phyloP scores from a whole-genome alignment of 2,888 invertebrate species.

The Drosophila rubida region DNA sequence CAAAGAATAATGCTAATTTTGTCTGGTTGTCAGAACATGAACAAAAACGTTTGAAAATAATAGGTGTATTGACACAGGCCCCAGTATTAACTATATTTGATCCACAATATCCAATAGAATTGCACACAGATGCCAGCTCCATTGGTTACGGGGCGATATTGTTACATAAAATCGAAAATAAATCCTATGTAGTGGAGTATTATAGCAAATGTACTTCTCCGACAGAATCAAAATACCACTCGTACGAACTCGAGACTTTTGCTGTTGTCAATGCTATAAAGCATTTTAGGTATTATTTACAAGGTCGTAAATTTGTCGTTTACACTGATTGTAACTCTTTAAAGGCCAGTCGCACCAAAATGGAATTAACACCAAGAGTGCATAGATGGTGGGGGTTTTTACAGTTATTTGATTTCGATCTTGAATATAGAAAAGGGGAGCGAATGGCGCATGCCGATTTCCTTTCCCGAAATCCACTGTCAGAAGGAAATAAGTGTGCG shows the following conservation, averaged over 20 bases:
- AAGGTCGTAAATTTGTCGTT: too few relatives aligned
- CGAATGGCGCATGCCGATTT: background rate
- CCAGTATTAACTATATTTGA: conserved; percentile 15
- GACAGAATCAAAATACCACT: conserved; percentile 30
- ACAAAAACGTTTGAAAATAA: conserved; percentile 1
- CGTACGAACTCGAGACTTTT: conserved; percentile 28
- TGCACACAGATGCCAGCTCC: conserved; percentile 16
- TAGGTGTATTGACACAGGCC: background rate
- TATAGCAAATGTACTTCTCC: background rate
- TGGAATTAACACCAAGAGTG: background rate
- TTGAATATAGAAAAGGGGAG: conserved; percentile 1
- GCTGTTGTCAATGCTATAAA: conserved; percentile 39
- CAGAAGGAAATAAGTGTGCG: background rate
- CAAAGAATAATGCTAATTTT: background rate
- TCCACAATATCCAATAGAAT: conserved; percentile 15
- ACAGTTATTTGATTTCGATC: background rate
- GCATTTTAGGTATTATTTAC: too few relatives aligned
- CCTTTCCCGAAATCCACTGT: background rate
- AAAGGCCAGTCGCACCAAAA: conserved; percentile 1
- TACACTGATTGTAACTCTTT: too few relatives aligned
- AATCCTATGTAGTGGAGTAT: conserved; percentile 4
- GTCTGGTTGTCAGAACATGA: background rate
- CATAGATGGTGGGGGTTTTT: conserved; percentile 1
- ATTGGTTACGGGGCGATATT: conserved; percentile 10
- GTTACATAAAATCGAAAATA: conserved; percentile 7